Evolutionary conservation across 1,140 invertebrate genomes (phyloP), one percentile per base, ranked within the genome.

Genomic region (Acromyrmex echinatior): DNA sequence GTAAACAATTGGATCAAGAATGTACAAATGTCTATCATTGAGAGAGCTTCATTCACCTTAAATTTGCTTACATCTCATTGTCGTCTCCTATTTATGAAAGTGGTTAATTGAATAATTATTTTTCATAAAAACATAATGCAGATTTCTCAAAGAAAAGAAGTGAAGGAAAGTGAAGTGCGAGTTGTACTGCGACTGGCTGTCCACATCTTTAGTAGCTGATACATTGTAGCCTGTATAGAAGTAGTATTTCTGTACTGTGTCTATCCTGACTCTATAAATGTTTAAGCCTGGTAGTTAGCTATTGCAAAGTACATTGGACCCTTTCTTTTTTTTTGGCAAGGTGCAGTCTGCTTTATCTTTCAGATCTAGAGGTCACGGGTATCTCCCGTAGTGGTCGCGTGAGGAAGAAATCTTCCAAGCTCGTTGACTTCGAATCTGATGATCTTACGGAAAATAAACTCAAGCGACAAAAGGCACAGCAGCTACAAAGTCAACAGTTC

Each of bases 401-500:
- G 0, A 96, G 98, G 60, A 99, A 99, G 95, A 99, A 99, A 94
- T 99, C 98, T 9, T 98, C 98, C 0, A 99, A 99, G 94, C 95
- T 99, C 14, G 97, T 98, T 94, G 98, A 99, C 94, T 99, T 98
- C 95, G 98, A 99, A 93, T 98, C 98, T 0, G 98, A 99, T 94
- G 98, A 98, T 90, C 89, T 93, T 74, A 94, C 95, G 10, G 96
- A 96, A 71, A 95, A 92, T 45, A 95, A 95, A 81, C 92, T 95
- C 31, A 95, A 95, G 45, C 91, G 93, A 39, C 94, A 95, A 74
- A 95, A 95, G 91, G 89, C 92, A 14, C 91, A 94, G 81, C 95
- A 94, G 73, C 79, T 93, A 73, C 95, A 94, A 71, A 93, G 92
- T 16, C 93, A 94, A 60, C 95, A 95, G 82, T 84, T 95, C 31